Evolutionary conservation across 2,113 vertebrate species (phyloP).

Genomic region (Solea solea): DNA sequence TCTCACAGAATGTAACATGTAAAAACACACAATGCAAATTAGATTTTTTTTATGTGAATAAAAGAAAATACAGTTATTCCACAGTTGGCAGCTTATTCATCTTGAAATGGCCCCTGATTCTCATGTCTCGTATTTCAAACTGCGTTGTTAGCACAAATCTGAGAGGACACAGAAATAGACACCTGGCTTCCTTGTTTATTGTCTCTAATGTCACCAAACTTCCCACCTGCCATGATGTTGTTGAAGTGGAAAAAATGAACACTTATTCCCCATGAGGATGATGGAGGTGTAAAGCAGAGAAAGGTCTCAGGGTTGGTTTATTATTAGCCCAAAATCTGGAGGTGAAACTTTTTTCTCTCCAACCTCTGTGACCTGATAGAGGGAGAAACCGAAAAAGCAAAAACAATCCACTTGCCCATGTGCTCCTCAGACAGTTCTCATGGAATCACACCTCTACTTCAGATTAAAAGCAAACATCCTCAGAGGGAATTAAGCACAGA

Average conservation of each 20-base stretch:
- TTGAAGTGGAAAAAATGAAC: conserved; percentile 27
- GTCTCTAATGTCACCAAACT: conserved; percentile 16
- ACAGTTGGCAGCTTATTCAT: conserved; percentile 4
- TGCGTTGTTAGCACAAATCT: conserved; percentile 51
- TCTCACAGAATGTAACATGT: not conserved
- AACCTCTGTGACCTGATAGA: conserved; percentile 39
- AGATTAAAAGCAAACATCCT: conserved; percentile 48
- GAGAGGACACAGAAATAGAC: conserved; percentile 54
- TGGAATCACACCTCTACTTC: conserved; percentile 65
- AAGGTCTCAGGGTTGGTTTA: conserved; percentile 47
- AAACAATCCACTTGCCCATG: not conserved
- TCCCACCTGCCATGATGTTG: conserved; percentile 19
- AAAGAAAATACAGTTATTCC: conserved; percentile 4
- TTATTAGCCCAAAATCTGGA: conserved; percentile 60
- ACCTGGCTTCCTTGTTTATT: conserved; percentile 48
- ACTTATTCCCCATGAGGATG: conserved; percentile 29
- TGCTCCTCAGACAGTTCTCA: conserved; percentile 23
- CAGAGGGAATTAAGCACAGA: conserved; percentile 31
- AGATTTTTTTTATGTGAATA: not conserved
- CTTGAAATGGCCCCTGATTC: conserved; percentile 50
- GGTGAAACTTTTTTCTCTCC: conserved; percentile 30
- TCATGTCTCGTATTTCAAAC: conserved; percentile 59
- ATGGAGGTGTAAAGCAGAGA: conserved; percentile 47
- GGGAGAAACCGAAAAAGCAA: conserved; percentile 38
- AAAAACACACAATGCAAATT: not conserved